A percentile compares a stretch with the other conserved stretches of the same genome.
phyloP scores from a whole-genome alignment of 1,140 invertebrate species.

The Drosophila watanabei region DNA sequence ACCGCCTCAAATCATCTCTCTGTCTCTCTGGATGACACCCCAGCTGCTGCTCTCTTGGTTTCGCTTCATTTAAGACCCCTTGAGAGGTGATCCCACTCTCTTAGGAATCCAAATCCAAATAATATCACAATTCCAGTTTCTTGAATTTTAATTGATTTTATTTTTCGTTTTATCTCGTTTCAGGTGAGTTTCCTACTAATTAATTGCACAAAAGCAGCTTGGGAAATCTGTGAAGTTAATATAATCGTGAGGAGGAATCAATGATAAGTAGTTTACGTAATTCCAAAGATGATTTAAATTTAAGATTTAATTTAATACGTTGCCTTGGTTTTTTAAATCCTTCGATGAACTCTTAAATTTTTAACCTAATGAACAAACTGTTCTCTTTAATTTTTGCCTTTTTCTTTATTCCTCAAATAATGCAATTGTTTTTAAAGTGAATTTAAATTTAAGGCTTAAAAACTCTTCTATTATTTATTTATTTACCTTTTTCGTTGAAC shows the following conservation, averaged over 20 bases:
- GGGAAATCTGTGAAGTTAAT: background rate
- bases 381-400: background rate
- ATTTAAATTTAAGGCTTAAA: background rate
- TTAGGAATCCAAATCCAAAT: too few relatives aligned
- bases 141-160: slow-evolving; percentile 19
- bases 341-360: too few relatives aligned
- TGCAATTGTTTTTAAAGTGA: background rate
- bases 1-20: slow-evolving; percentile 27
- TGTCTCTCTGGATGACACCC: slow-evolving; percentile 6
- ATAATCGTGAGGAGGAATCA: background rate
- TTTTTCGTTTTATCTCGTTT: slow-evolving; percentile 17
- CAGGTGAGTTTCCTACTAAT: slow-evolving; percentile 22
- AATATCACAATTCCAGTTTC: background rate
- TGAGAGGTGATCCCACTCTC: too few relatives aligned
- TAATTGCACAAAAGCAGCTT: background rate
- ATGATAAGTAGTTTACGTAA: background rate
- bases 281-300: background rate
- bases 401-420: background rate
- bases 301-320: too few relatives aligned
- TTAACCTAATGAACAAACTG: accelerated
- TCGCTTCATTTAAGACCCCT: background rate
- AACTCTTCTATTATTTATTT: background rate
- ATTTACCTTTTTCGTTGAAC: background rate
- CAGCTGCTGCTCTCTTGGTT: background rate
- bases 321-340: too few relatives aligned